These are phyloP conservation scores for Drosophila birchii DNA, from an alignment of 2,888 invertebrate genomes.

Conservation along the genomic window DNA sequence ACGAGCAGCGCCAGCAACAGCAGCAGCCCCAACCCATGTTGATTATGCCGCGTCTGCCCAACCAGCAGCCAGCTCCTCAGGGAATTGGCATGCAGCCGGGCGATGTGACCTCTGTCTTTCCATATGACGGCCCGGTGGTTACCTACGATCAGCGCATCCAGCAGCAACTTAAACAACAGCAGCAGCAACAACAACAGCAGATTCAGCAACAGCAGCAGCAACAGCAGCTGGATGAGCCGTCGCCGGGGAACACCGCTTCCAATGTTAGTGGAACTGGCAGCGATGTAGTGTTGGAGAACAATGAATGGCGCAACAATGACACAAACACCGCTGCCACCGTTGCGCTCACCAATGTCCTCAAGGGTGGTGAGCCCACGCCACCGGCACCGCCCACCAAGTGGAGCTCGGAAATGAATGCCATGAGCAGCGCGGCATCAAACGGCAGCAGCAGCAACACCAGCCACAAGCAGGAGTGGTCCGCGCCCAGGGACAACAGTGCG, in stretches of 20 bases:
- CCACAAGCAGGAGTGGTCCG: slow-evolving; percentile 64
- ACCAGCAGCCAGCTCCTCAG: slow-evolving; percentile 58
- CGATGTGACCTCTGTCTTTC: slow-evolving; percentile 69
- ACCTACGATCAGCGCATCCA: slow-evolving; percentile 79
- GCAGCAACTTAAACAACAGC: slow-evolving; percentile 71
- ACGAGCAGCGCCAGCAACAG: slow-evolving; percentile 67
- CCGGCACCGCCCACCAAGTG: slow-evolving; percentile 78
- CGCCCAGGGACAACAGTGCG: slow-evolving; percentile 71
- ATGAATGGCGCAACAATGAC: slow-evolving; percentile 71
- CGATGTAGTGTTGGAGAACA: slow-evolving; percentile 50
- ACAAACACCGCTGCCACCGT: slow-evolving; percentile 69
- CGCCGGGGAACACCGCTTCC: slow-evolving; percentile 44
- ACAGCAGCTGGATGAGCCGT: slow-evolving; percentile 41
- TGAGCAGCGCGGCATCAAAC: slow-evolving; percentile 64
- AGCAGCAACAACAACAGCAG: slow-evolving; percentile 50
- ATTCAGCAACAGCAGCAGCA: slow-evolving; percentile 58
- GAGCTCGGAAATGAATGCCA: slow-evolving; percentile 82
- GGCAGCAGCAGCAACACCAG: slow-evolving; percentile 60
- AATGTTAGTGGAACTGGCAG: slow-evolving; percentile 28
- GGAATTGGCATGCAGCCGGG: slow-evolving; percentile 71
- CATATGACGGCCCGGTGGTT: slow-evolving; percentile 72
- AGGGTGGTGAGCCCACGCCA: slow-evolving; percentile 56
- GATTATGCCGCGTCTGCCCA: slow-evolving; percentile 75
- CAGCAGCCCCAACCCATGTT: slow-evolving; percentile 68
- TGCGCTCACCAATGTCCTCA: slow-evolving; percentile 70